Evolutionary conservation across 2,888 invertebrate genomes (phyloP).

Genomic region (Alentia gelatinosa): DNA sequence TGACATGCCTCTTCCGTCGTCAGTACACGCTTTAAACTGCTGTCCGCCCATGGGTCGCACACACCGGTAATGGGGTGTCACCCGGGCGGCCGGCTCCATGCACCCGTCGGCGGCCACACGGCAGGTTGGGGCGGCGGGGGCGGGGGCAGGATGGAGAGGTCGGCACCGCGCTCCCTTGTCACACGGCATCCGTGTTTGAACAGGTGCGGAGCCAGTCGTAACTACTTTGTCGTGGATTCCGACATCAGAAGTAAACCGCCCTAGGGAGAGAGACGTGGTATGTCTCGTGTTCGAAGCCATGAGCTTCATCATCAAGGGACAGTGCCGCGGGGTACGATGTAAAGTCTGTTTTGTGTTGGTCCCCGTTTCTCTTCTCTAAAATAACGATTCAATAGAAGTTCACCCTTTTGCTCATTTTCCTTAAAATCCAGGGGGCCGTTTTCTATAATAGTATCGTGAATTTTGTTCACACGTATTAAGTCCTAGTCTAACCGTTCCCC

Average conservation of each 20-base stretch:
- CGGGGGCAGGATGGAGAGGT: background rate
- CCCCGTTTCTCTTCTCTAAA: too few species aligned
- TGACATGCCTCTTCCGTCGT: background rate
- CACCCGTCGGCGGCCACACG: background rate
- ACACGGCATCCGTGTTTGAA: background rate
- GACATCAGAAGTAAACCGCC: background rate
- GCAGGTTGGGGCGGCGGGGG: background rate
- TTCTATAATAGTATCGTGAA: too few species aligned
- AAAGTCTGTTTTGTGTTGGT: too few species aligned
- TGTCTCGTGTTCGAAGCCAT: too few species aligned
- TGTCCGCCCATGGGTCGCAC: background rate
- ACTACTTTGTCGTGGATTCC: background rate
- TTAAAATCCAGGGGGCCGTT: too few species aligned
- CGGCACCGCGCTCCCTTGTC: background rate
- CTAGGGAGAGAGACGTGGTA: too few species aligned
- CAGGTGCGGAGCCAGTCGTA: background rate
- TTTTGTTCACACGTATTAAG: too few species aligned
- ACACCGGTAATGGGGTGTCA: constrained; percentile 2
- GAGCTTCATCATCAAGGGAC: too few species aligned
- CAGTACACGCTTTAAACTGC: background rate
- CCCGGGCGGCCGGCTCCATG: background rate
- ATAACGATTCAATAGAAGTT: too few species aligned
- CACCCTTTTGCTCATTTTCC: too few species aligned
- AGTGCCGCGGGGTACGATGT: too few species aligned
- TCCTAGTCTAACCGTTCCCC: too few species aligned